Conservation (phyloP, 2,888 invertebrate genomes). For the Oxycera nigricornis region DNA sequence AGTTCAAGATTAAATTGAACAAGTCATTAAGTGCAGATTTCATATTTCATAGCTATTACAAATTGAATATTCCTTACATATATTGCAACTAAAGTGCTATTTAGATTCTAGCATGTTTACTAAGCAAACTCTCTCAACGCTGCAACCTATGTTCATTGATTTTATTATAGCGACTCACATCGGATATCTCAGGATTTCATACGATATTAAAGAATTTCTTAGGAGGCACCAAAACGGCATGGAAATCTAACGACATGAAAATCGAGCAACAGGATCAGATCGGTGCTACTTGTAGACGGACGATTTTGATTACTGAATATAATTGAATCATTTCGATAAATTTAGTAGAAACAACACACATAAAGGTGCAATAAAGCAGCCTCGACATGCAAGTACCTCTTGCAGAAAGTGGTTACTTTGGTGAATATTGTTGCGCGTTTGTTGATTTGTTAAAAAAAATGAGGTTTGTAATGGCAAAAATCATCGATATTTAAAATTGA, state of each 20-base stretch:
- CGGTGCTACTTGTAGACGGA: not conserved
- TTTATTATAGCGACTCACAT: not conserved
- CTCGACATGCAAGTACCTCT: too few relatives aligned
- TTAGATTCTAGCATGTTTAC: not conserved
- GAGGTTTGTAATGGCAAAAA: too few relatives aligned
- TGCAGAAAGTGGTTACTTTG: too few relatives aligned
- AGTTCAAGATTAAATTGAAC: not conserved
- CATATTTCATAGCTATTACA: not conserved
- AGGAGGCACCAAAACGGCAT: too few relatives aligned
- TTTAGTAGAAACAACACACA: too few relatives aligned
- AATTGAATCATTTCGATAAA: not conserved
- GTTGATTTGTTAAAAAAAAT: too few relatives aligned
- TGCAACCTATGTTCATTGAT: not conserved
- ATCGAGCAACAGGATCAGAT: not conserved
- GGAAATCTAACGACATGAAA: too few relatives aligned
- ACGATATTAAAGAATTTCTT: not conserved
- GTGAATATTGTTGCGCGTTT: too few relatives aligned
- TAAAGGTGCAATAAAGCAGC: too few relatives aligned
- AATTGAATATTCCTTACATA: not conserved
- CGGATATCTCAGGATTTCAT: not conserved
- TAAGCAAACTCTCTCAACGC: not conserved
- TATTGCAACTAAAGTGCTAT: not conserved
- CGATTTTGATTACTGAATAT: not conserved
- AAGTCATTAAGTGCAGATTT: not conserved
- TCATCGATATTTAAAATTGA: too few relatives aligned